phyloP scores from a whole-genome alignment of 2,113 vertebrate species.

The Emydocephalus ijimae region DNA sequence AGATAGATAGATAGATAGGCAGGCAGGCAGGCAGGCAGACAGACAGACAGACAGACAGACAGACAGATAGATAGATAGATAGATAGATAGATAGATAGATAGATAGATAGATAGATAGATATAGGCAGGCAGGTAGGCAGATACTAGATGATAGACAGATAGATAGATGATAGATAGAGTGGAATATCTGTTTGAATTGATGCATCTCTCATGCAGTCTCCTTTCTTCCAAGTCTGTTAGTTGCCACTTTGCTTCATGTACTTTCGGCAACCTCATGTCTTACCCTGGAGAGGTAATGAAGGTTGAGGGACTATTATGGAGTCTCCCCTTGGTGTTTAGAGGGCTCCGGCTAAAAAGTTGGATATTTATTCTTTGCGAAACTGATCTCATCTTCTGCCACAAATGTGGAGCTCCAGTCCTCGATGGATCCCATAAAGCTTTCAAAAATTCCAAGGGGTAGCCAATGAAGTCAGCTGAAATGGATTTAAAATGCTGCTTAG shows the following conservation, averaged over 20 bases:
- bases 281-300: neutral
- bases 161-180: too few relatives aligned
- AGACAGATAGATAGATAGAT: too few relatives aligned
- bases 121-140: neutral
- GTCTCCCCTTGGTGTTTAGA: neutral
- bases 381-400: neutral
- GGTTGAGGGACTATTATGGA: neutral
- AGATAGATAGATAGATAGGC: too few relatives aligned
- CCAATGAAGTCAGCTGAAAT: neutral
- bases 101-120: neutral
- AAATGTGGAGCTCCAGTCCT: neutral
- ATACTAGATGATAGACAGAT: too few relatives aligned
- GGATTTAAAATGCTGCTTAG: neutral
- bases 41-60: too few relatives aligned
- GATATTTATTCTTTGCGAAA: neutral
- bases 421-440: neutral
- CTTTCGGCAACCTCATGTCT: neutral
- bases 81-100: too few relatives aligned
- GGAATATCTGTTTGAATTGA: neutral
- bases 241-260: neutral
- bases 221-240: neutral
- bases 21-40: too few relatives aligned
- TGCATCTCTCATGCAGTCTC: neutral
- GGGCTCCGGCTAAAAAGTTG: neutral
- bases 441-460: neutral